Evolutionary conservation across 2,888 invertebrate genomes (phyloP), one percentile per base, ranked within the genome.

Genomic region (Cataglyphis rosenhaueri): DNA sequence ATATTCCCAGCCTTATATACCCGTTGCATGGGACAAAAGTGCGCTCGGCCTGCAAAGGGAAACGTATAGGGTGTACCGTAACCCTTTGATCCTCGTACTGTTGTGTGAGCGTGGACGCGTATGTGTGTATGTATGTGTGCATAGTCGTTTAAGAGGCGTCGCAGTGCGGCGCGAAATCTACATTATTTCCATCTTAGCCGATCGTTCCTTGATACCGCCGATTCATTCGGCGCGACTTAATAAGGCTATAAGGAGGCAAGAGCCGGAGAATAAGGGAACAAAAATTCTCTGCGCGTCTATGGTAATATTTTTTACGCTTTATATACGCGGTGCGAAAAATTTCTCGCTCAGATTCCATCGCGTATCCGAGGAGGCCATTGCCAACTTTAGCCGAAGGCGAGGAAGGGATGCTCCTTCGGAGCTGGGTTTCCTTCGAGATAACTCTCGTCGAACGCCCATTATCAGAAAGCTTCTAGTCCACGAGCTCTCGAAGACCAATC

Each of bases 1-100:
- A 93, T 93, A 92, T 92, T 91, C 91, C 85, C 89, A 91, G 90
- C 90, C 91, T 89, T 90, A 88, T 89, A 88, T 88, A 88, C 88
- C 90, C 90, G 92, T 91, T 88, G 88, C 82, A 86, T 89, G 86
- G 91, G 89, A 92, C 92, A 91, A 92, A 91, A 90, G 92, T 90
- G 89, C 81, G 85, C 85, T 85, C 71, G 86, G 85, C 75, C 87
- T 85, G 85, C 68, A 85, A 88, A 88, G 86, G 86, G 88, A 83
- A 87, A 84, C 84, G 87, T 82, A 84, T 74, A 85, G 86, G 84
- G 84, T 85, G 84, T 84, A 86, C 84, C 84, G 84, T 84, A 85
- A 90, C 89, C 89, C 90, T 89, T 90, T 89, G 89, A 89, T 88
- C 90, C 85, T 89, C 84, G 41, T 29, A 35, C 25, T 21, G 41